phyloP scores from a whole-genome alignment of 2,888 invertebrate genomes.

The Tanaodytes sp. region DNA sequence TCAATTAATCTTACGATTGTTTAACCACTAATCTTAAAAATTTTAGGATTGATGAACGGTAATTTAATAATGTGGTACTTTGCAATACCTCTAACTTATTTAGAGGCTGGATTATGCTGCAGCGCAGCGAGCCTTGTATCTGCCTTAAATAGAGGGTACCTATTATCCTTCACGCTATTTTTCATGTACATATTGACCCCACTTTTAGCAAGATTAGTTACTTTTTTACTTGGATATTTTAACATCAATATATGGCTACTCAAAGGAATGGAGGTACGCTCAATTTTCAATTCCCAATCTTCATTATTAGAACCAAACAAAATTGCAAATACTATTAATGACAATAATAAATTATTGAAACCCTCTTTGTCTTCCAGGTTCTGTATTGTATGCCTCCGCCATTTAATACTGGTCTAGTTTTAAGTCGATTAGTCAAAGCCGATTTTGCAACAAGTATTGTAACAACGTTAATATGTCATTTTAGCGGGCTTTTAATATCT shows the following conservation, averaged over 20 bases:
- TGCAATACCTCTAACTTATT: conserved; percentile 68
- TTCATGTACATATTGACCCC: conserved; percentile 69
- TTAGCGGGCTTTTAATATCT: conserved; percentile 67
- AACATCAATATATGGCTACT: conserved; percentile 68
- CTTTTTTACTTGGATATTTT: conserved; percentile 60
- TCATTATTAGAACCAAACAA: too few species aligned
- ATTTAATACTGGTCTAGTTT: conserved; percentile 67
- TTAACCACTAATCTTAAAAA: too few species aligned
- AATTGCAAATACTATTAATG: too few species aligned
- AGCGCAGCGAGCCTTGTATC: conserved; percentile 63
- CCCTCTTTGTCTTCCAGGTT: conserved; percentile 64
- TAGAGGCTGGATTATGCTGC: conserved; percentile 69
- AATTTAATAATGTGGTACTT: conserved; percentile 68
- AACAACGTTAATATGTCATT: conserved; percentile 66
- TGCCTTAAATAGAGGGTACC: conserved; percentile 63
- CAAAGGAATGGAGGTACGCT: conserved; percentile 69
- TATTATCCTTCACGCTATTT: conserved; percentile 63
- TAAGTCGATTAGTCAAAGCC: conserved; percentile 65
- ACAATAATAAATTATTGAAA: too few species aligned
- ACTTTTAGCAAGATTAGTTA: conserved; percentile 63
- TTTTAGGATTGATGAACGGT: conserved; percentile 66
- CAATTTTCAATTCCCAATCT: too few species aligned
- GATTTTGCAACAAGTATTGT: conserved; percentile 70
- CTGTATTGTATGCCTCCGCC: conserved; percentile 71
- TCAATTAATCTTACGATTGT: too few species aligned